Conservation (phyloP, 1,140 invertebrate genomes). For the Arion vulgaris region DNA sequence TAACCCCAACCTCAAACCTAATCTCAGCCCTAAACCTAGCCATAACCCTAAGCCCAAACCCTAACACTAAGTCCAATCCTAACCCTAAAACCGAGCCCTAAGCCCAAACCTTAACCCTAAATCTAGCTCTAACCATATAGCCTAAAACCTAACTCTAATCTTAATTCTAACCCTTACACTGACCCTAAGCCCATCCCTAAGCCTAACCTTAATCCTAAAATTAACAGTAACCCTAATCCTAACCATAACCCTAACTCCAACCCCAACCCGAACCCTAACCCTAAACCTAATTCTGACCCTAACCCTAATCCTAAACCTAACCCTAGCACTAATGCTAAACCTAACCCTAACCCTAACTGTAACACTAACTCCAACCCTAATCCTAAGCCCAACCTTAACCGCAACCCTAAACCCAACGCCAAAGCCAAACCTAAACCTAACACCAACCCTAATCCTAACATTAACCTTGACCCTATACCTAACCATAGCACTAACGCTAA, state of each 20-base stretch:
- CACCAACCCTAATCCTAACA: constrained; percentile 45
- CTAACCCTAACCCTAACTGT: constrained; percentile 54
- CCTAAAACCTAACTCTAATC: constrained; percentile 45
- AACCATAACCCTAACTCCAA: constrained; percentile 53
- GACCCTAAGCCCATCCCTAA: constrained; percentile 41
- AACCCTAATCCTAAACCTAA: constrained; percentile 58
- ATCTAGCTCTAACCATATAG: constrained; percentile 36
- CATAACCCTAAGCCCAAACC: constrained; percentile 42
- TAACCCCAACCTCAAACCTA: neutral
- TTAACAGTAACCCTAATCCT: constrained; percentile 49
- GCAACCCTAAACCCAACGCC: constrained; percentile 41
- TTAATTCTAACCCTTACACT: constrained; percentile 16
- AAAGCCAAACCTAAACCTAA: constrained; percentile 46
- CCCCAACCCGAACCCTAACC: constrained; percentile 51
- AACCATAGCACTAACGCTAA: constrained; percentile 46
- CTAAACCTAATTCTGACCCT: constrained; percentile 55
- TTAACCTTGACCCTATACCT: constrained; percentile 52
- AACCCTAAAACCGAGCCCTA: constrained; percentile 2
- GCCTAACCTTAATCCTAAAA: constrained; percentile 50
- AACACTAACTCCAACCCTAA: constrained; percentile 54
- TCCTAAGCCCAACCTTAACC: constrained; percentile 55
- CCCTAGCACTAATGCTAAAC: constrained; percentile 57
- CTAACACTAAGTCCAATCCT: constrained; percentile 26
- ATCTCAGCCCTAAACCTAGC: constrained; percentile 10
- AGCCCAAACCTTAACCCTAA: constrained; percentile 35